Evolutionary conservation across 2,888 invertebrate species (phyloP).

Genomic region (Chrysotoxum bicinctum): DNA sequence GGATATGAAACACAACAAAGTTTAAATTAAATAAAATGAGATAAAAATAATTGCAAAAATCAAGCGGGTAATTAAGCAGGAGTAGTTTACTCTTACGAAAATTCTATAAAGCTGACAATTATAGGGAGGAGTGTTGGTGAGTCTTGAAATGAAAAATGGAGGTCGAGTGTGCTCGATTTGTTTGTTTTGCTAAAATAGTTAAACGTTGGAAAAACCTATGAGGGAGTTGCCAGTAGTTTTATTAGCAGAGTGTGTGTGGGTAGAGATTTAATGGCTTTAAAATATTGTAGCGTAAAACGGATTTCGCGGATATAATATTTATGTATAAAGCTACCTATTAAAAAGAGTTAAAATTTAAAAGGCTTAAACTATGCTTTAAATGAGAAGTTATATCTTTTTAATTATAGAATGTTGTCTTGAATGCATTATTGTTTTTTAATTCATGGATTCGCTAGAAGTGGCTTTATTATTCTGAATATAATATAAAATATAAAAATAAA

Average conservation of each 20-base stretch:
- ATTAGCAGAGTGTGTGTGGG: background rate
- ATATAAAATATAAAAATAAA: no score
- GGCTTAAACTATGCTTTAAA: background rate
- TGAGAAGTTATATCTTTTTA: background rate
- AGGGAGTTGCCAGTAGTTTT: background rate
- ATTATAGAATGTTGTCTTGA: background rate
- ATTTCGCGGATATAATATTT: background rate
- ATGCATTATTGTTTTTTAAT: no score
- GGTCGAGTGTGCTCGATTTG: constrained; percentile 41
- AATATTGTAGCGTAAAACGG: constrained; percentile 32
- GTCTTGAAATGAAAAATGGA: constrained; percentile 15
- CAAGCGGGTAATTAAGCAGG: constrained; percentile 72
- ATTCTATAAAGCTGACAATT: background rate
- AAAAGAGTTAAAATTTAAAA: background rate
- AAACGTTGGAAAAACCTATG: constrained; percentile 2
- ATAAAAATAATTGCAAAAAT: constrained; percentile 72
- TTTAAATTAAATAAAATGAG: constrained; percentile 56
- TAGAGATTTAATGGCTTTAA: constrained; percentile 36
- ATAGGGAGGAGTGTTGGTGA: background rate
- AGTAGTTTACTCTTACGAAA: constrained; percentile 8
- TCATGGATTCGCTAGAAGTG: no score
- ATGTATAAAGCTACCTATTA: background rate
- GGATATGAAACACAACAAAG: constrained; percentile 22
- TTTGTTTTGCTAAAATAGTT: constrained; percentile 36
- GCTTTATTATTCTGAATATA: no score